Conservation (phyloP, 2,113 vertebrate genomes). For the Caranx ignobilis region DNA sequence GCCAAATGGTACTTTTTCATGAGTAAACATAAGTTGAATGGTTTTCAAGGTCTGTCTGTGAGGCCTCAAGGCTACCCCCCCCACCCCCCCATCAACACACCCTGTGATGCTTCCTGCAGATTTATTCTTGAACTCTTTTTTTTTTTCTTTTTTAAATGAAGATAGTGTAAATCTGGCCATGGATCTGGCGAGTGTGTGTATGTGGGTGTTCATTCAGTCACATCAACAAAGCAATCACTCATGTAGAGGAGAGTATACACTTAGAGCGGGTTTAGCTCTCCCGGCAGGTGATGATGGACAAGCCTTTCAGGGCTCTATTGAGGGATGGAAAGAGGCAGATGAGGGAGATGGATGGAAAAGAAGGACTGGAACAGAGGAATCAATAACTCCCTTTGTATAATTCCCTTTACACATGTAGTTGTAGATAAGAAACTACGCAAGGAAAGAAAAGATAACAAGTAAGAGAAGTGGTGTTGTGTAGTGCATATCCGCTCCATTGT, state of each 20-base stretch:
- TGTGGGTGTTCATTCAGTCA: conserved; percentile 60
- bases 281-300: conserved; percentile 78
- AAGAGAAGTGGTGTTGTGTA: conserved; percentile 8
- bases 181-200: conserved; percentile 46
- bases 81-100: conserved; percentile 64
- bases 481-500: conserved; percentile 56
- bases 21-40: conserved; percentile 44
- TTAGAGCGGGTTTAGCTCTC: conserved; percentile 70
- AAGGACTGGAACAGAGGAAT: conserved; percentile 57
- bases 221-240: conserved; percentile 82
- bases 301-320: conserved; percentile 57
- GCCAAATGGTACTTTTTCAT: conserved; percentile 11
- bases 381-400: conserved; percentile 24
- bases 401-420: conserved; percentile 15
- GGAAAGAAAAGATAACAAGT: conserved; percentile 14
- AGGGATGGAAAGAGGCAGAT: conserved; percentile 38
- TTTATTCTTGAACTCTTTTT: conserved; percentile 67
- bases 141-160: conserved; percentile 51
- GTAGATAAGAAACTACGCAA: neutral
- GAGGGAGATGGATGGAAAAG: conserved; percentile 45
- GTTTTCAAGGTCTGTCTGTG: conserved; percentile 74
- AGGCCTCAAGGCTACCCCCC: conserved; percentile 59
- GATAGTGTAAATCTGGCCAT: conserved; percentile 69
- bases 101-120: conserved; percentile 71
- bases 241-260: conserved; percentile 71